phyloP scores from a whole-genome alignment of 2,797 vertebrate species.

The Atherinosoma microstoma region DNA sequence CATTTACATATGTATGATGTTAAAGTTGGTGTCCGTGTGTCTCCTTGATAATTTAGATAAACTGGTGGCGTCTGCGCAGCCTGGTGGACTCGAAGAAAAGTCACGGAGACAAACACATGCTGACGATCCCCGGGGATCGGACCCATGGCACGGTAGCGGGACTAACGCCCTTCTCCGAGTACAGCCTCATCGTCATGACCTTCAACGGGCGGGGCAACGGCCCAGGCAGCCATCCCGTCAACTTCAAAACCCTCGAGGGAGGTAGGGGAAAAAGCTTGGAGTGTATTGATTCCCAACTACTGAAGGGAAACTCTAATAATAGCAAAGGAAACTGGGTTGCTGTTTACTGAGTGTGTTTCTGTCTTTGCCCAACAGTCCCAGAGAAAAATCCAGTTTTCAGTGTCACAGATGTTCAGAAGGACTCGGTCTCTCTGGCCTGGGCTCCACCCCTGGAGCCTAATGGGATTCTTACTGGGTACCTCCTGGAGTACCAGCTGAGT shows the following conservation, averaged over 20 bases:
- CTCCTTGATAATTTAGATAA: constrained; percentile 82
- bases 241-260: constrained; percentile 96
- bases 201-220: constrained; percentile 93
- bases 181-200: constrained; percentile 89
- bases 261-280: constrained; percentile 84
- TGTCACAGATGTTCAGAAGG: constrained; percentile 87
- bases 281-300: constrained; percentile 71
- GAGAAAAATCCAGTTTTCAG: constrained; percentile 89
- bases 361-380: constrained; percentile 84
- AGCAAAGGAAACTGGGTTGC: constrained; percentile 58
- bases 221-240: constrained; percentile 88
- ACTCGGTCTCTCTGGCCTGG: constrained; percentile 90
- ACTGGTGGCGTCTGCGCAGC: constrained; percentile 91
- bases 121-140: constrained; percentile 87
- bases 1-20: constrained; percentile 10
- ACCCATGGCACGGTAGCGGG: constrained; percentile 85
- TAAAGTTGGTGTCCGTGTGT: constrained; percentile 4
- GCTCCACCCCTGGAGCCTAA: constrained; percentile 88
- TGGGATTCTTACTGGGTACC: constrained; percentile 90
- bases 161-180: constrained; percentile 92
- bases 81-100: constrained; percentile 86
- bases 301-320: constrained; percentile 70
- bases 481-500: constrained; percentile 95
- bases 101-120: constrained; percentile 85
- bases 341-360: constrained; percentile 54